Percentiles rank a stretch among this genome's conserved stretches.
Evolutionary conservation across 2,797 vertebrate species (phyloP).

Genomic region (Acanthiza pusilla): DNA sequence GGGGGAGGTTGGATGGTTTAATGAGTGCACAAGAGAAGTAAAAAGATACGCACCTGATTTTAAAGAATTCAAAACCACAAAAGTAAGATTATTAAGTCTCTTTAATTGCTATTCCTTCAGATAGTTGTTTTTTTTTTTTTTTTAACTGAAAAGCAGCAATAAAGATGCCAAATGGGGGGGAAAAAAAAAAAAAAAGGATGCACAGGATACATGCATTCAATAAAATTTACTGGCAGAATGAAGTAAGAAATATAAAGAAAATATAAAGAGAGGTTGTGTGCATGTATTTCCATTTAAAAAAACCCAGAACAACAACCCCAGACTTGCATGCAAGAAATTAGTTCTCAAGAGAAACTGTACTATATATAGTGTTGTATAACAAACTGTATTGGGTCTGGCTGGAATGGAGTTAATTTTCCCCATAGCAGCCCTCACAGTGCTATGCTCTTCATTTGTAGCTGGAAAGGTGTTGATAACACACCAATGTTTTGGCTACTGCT

Average conservation of each 20-base stretch:
- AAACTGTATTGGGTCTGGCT: neutral
- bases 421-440: neutral
- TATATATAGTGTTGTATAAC: too few relatives aligned
- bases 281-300: neutral
- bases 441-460: neutral
- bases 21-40: neutral
- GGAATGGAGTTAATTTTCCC: neutral
- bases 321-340: neutral
- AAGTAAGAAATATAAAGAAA: neutral
- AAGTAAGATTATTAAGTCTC: neutral
- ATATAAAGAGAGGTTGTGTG: neutral
- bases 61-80: neutral
- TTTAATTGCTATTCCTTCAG: neutral
- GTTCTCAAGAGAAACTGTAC: neutral
- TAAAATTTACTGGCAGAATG: neutral
- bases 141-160: neutral
- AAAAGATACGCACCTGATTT: neutral
- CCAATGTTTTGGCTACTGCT: neutral
- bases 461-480: neutral
- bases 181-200: neutral
- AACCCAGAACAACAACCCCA: neutral
- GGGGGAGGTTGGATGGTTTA: neutral
- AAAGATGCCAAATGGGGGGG: neutral
- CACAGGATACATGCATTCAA: neutral
- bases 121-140: too few relatives aligned